These are phyloP conservation scores for Apteryx mantelli DNA, from an alignment of 2,113 vertebrate species.

Conservation along the genomic window DNA sequence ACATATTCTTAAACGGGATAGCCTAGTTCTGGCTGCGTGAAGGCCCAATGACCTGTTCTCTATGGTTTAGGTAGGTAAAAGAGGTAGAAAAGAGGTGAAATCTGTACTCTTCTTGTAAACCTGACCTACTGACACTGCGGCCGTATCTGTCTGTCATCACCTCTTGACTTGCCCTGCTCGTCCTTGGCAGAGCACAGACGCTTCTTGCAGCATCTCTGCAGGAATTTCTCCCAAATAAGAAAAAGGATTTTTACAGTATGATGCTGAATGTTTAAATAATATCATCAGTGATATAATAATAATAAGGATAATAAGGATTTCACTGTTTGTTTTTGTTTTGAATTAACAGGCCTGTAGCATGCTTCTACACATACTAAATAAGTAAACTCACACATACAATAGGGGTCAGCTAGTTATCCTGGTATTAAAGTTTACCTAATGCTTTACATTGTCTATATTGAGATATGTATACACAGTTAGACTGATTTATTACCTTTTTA, in stretches of 20 bases:
- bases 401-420: neutral
- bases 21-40: neutral
- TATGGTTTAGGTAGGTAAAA: neutral
- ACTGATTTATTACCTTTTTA: neutral
- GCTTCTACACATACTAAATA: neutral
- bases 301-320: neutral
- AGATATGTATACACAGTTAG: neutral
- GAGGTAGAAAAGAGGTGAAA: conserved; percentile 33
- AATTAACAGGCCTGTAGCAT: neutral
- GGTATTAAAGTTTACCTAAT: neutral
- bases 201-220: neutral
- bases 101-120: neutral
- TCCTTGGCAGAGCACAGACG: neutral
- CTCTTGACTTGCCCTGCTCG: neutral
- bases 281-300: neutral
- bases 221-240: neutral
- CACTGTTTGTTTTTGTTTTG: neutral
- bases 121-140: conserved; percentile 18
- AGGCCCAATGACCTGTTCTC: neutral
- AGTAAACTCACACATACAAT: neutral
- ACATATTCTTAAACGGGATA: neutral
- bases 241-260: neutral
- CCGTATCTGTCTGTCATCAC: conserved; percentile 52
- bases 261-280: neutral
- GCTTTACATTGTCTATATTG: neutral